Conservation (phyloP, 2,888 invertebrate species). For the Cantharis flavilabris region DNA sequence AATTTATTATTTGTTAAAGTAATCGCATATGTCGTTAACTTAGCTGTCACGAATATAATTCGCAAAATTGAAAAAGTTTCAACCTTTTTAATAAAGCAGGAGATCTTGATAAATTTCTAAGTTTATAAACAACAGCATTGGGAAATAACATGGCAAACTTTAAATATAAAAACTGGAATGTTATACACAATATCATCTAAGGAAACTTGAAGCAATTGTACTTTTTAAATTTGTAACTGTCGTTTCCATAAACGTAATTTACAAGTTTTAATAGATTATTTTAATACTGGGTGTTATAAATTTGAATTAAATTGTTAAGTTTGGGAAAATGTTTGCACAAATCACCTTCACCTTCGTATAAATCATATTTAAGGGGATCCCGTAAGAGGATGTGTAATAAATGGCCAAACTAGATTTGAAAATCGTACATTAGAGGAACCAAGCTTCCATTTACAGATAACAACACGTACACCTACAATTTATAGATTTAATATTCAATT, state of each 20-base stretch:
- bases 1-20: neutral
- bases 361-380: neutral
- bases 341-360: neutral
- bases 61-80: constrained; percentile 21
- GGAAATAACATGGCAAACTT: constrained; percentile 13
- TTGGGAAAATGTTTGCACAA: neutral
- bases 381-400: constrained; percentile 1
- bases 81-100: constrained; percentile 20
- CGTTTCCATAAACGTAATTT: neutral
- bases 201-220: neutral
- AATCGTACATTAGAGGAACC: constrained; percentile 9
- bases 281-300: neutral
- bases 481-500: constrained; percentile 1
- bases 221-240: constrained; percentile 3
- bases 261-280: neutral
- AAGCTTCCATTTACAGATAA: constrained; percentile 9
- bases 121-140: constrained; percentile 22
- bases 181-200: constrained; percentile 8
- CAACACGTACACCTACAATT: constrained; percentile 6
- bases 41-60: constrained; percentile 9
- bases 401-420: constrained; percentile 3
- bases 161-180: constrained; percentile 15
- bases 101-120: constrained; percentile 18
- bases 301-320: neutral
- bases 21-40: constrained; percentile 3